A percentile compares a stretch with the other conserved stretches of the same genome.
These are phyloP conservation scores for Syrista parreyssii DNA, from an alignment of 2,888 invertebrate genomes.

Conservation along the genomic window DNA sequence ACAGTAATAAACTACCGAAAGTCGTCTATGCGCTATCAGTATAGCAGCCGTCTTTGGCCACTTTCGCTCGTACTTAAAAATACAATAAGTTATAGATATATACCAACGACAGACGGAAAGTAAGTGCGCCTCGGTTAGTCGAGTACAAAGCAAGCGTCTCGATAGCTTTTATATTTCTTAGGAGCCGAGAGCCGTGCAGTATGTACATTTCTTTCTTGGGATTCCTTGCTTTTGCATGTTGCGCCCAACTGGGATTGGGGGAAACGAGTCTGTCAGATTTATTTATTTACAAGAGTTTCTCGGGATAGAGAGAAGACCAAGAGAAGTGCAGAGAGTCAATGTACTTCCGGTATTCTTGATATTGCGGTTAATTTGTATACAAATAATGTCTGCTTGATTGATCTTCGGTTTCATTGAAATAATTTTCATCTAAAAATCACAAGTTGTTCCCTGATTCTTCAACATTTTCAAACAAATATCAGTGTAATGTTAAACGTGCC, in stretches of 20 bases:
- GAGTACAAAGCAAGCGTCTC: conserved; percentile 10
- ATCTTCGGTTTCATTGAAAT: neutral
- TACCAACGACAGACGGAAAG: conserved; percentile 35
- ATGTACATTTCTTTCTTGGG: neutral
- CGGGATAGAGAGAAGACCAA: neutral
- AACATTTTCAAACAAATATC: neutral
- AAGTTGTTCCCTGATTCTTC: neutral
- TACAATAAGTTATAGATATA: conserved; percentile 41
- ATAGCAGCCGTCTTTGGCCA: conserved; percentile 18
- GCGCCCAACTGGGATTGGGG: neutral
- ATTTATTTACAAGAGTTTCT: neutral
- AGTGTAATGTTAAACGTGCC: neutral
- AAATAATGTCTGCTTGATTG: neutral
- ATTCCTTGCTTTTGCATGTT: neutral
- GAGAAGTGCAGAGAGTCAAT: neutral
- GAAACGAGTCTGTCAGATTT: neutral
- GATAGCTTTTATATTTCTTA: neutral
- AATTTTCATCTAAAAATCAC: neutral
- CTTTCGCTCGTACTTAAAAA: conserved; percentile 40
- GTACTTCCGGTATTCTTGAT: neutral
- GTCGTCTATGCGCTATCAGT: conserved; percentile 24
- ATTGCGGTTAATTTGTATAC: neutral
- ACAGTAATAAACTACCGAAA: conserved; percentile 41
- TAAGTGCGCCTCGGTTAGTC: conserved; percentile 20
- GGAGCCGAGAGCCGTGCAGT: neutral